Base-by-base conservation (phyloP, 2,797 vertebrate genomes). In the Leptodactylus fallax region DNA sequence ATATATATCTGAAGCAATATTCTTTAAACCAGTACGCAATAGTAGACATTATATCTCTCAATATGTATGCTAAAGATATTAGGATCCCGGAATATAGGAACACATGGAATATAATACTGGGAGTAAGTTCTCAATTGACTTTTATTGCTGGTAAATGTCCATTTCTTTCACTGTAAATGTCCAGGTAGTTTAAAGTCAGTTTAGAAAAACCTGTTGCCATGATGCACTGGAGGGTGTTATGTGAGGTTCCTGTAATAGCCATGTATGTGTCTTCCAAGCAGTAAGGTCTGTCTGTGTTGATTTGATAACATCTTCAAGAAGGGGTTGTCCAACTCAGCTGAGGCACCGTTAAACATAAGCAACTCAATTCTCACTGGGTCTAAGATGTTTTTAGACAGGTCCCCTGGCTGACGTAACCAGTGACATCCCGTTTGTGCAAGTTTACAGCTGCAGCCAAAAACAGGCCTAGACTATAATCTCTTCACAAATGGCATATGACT, bases 201-300 rank as follows among this genome's bases (percentile, higher is more conserved):
- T 81, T 65, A 23, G 60, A 13, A 47, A 16, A 27, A 61, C 61
- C 5, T 61, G 36, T n/a, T 80, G 56, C 79, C n/a, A 14, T 45
- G 79, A n/a, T 65, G 19, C 60, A 63, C 61, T 45, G 36, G 58
- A 63, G 45, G 60, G 49, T 55, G 47, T 55, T 55, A 67, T 55
- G 45, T 69, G n/a, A 67, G 47, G 53, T 63, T 23, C 47, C 45
- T 85, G 55, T 74, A 61, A 85, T 61, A 76, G 21, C 58, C 58
- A 85, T 77, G 58, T 60, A 45, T 85, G 83, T 77, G 83, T 77
- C 83, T 77, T 85, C 71, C 83, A 76, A 74, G 21, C 67, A 74
- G 67, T 84, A 56, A 56, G 23, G 27, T 83, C 65, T 56, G 25
- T 55, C 67, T 71, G 49, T 83, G 65, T 19, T 74, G 13, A 56